Percentiles rank a stretch among this genome's conserved stretches.
Conservation (phyloP, 2,797 vertebrate genomes). For the Rhincodon typus region DNA sequence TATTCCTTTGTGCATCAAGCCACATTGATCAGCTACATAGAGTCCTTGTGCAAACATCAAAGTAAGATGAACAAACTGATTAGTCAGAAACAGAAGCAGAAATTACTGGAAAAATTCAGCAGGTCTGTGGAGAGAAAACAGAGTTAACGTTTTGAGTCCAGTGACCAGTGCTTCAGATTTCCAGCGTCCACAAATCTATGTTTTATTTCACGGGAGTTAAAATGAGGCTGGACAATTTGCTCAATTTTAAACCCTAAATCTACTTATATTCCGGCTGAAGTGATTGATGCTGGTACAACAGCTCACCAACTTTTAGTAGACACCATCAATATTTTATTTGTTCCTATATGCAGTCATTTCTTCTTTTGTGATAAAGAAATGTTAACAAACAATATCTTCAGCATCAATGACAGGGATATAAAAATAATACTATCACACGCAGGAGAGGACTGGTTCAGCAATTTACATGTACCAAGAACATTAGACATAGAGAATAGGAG, state of each 20-base stretch:
- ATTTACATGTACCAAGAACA: too few species aligned
- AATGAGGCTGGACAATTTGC: too few species aligned
- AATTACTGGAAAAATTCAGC: too few species aligned
- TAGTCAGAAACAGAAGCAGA: neutral
- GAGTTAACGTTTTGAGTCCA: too few species aligned
- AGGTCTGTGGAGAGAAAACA: too few species aligned
- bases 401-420: conserved; percentile 49
- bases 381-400: conserved; percentile 49
- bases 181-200: too few species aligned
- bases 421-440: too few species aligned
- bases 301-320: conserved; percentile 47
- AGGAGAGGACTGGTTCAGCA: too few species aligned
- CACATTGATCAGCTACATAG: neutral
- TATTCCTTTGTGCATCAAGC: neutral
- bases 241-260: neutral
- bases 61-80: neutral
- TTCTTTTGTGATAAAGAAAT: conserved; percentile 52
- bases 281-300: conserved; percentile 40
- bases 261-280: conserved; percentile 39
- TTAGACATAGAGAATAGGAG: too few species aligned
- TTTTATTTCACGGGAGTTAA: too few species aligned
- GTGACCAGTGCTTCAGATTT: too few species aligned
- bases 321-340: conserved; percentile 55
- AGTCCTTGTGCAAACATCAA: neutral
- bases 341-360: conserved; percentile 55